Evolutionary conservation across 1,140 invertebrate species (phyloP).

Genomic region (Ceratina australensis): DNA sequence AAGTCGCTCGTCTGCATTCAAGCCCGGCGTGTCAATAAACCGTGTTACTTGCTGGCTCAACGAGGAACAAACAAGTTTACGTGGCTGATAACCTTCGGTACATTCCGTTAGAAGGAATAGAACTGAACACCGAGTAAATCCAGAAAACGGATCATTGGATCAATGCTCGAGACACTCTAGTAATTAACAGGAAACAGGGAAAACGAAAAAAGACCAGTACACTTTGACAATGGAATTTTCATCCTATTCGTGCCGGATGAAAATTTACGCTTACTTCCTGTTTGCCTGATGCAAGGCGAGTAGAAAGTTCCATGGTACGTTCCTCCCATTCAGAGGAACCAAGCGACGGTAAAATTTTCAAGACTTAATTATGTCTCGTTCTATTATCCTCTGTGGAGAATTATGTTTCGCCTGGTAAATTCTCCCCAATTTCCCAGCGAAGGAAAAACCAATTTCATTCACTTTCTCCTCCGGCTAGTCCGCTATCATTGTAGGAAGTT

Average conservation of each 20-base stretch:
- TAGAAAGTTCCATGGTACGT: not conserved
- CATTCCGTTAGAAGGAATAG: not conserved
- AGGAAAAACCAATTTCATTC: slow-evolving; percentile 22
- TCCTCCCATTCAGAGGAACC: no score
- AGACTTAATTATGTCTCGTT: not conserved
- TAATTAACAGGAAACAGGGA: not conserved
- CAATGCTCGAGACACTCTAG: not conserved
- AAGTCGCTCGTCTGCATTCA: no score
- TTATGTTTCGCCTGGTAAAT: not conserved
- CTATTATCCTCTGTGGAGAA: not conserved
- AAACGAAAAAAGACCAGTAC: not conserved
- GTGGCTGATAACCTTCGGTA: not conserved
- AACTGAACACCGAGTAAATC: not conserved
- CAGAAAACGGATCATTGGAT: not conserved
- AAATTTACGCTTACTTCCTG: not conserved
- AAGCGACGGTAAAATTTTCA: not conserved
- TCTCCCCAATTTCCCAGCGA: slow-evolving; percentile 13
- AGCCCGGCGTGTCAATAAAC: no score
- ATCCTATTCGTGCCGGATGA: no score
- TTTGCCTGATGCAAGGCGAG: not conserved
- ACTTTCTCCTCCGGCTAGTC: slow-evolving; percentile 48
- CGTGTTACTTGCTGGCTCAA: not conserved
- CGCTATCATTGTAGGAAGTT: slow-evolving; percentile 39
- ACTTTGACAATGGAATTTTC: no score
- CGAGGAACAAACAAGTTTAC: slow-evolving; percentile 7